Base-by-base conservation (phyloP, 1,140 invertebrate species). In the Drosophila repletoides region DNA sequence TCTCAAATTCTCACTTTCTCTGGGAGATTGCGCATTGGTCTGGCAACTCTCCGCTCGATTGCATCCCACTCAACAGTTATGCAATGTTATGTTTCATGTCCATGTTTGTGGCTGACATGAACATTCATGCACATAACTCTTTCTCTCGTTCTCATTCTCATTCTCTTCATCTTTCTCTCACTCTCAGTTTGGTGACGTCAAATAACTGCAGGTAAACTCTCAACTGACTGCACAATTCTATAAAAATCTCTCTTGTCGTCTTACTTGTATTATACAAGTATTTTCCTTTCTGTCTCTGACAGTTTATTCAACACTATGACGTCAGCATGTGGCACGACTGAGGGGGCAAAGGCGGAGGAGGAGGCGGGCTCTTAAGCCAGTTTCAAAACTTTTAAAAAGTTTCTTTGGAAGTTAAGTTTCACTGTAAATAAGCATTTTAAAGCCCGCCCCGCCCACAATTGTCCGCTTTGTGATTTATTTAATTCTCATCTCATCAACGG, bases 31-130 rank as follows among this genome's bases (percentile, higher is more conserved):
- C 65, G 66, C 66, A 55, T 21, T 34, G 59, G 5, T 34, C 41
- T 28, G 12, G 19, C 46, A 55, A 29, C 40, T 46, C 49, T 26
- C 21, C 56, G n/a, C 10, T 29, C 4, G 4, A 19, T 33, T 75
- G 66, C 76, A 75, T 58, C 12, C 33, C 49, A 66, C 53, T 76
- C 73, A 70, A 81, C 80, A 86, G 61, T 86, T 86, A 79, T 79
- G 80, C 75, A 83, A 83, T 79, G 69, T 52, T 51, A 53, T 60
- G 73, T 59, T 63, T 51, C 21, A 31, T n/a, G 21, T 17, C 5
- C 55, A 28, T 34, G n/a, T 53, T 38, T 70, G 56, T 12, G 17
- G 5, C 12, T 51, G 58, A 33, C 59, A 65, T 29, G 49, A 69
- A 59, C 64, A 77, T 49, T 7, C 38, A 19, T 17, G n/a, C 10